Conservation (phyloP, 1,140 invertebrate genomes). For the Cyclargus thomasi region DNA sequence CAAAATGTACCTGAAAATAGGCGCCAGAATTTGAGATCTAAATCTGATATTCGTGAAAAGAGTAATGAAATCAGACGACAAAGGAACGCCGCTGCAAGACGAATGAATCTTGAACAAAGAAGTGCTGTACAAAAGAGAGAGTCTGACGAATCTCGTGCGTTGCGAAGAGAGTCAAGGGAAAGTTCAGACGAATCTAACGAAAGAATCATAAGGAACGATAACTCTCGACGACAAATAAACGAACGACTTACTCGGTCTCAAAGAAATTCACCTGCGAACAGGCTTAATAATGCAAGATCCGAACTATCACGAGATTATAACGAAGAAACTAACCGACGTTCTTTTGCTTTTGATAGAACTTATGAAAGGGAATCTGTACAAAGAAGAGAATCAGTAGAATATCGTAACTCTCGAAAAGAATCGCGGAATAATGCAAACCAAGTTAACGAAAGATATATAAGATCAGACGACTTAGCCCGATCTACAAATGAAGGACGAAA, state of each 20-base stretch:
- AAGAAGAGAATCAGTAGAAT: neutral
- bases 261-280: neutral
- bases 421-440: neutral
- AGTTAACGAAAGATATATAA: neutral
- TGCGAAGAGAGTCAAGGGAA: neutral
- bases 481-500: neutral
- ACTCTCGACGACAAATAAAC: neutral
- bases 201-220: neutral
- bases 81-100: neutral
- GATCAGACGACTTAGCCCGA: neutral
- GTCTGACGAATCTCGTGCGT: neutral
- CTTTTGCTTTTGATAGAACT: neutral
- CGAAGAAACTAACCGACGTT: neutral
- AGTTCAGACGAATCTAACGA: neutral
- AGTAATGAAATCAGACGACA: neutral
- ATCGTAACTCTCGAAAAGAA: neutral
- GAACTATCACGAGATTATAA: neutral
- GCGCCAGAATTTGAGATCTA: neutral
- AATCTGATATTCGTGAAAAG: neutral
- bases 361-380: too few relatives aligned
- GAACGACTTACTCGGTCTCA: neutral
- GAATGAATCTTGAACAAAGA: neutral
- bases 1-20: neutral
- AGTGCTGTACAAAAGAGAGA: neutral
- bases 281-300: neutral